Evolutionary conservation across 2,888 invertebrate genomes (phyloP), one percentile per base, ranked within the genome.

Genomic region (Dromius quadrimaculatus): DNA sequence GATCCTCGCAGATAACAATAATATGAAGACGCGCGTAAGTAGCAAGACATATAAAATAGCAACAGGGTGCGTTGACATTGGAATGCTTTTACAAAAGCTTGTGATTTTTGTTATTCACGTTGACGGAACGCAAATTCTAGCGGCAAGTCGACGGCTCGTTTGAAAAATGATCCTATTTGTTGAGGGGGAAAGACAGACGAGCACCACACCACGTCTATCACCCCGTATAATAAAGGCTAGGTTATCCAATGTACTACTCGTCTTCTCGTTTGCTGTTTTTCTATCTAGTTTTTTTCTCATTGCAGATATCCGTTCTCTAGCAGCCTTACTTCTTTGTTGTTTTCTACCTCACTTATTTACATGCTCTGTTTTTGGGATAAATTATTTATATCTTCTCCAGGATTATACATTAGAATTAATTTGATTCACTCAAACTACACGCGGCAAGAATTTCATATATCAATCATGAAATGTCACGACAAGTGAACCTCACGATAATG

Each of bases 41-140:
- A 62, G 41, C 62, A 62, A 62, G 41, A 62, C 62, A 62, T 62
- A 62, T 62, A 62, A 62, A 62, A 62, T 62, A 62, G 62, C 62
- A 62, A 62, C 62, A 62, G 62, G 62, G 41, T 62, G 62, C 62
- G 38, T 62, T 41, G 38, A 62, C 62, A 62, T 28, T 41, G 41
- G 62, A 62, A 62, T 62, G 62, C 62, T 62, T 62, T 62, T 41
- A 62, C 62, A 62, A 62, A 38, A 38, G 38, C 41, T 20, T 23
- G 28, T 23, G 50, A 54, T 28, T 54, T 54, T 54, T 23, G 28
- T 54, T 54, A 54, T 54, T 54, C 50, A 23, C 22, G 47, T 11
- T 2, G 1, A 23, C 47, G 5, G 50, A 28, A 54, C 23, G 50
- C 50, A 54, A 54, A 54, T 54, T 54, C 50, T 54, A 9, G 50